phyloP scores from a whole-genome alignment of 1,140 invertebrate species.

The Notospermus geniculatus region DNA sequence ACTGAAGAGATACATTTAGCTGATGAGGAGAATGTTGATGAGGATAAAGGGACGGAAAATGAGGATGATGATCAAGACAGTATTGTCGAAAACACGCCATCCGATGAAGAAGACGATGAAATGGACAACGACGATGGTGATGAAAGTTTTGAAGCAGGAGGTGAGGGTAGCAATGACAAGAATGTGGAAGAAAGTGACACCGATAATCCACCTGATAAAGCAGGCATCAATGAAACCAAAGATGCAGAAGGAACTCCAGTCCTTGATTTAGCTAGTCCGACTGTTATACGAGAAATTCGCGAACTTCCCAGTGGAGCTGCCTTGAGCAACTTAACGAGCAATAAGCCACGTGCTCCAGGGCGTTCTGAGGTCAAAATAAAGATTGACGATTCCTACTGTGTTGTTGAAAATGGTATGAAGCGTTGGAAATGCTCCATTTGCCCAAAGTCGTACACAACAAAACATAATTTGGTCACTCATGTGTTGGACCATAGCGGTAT shows the following conservation, averaged over 20 bases:
- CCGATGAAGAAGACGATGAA: conserved; percentile 16
- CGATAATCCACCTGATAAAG: background rate
- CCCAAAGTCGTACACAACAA: conserved; percentile 51
- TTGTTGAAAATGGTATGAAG: conserved; percentile 40
- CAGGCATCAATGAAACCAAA: background rate
- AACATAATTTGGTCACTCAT: conserved; percentile 53
- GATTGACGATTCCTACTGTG: conserved; percentile 44
- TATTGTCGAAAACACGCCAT: too few species aligned
- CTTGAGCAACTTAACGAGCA: background rate
- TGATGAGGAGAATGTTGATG: too few species aligned
- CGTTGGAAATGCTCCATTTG: conserved; percentile 50
- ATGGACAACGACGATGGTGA: conserved; percentile 18
- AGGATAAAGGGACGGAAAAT: too few species aligned
- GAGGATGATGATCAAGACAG: conserved; percentile 16
- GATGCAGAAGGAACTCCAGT: background rate
- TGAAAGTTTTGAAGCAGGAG: background rate
- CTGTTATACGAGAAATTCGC: background rate
- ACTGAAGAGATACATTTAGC: too few species aligned
- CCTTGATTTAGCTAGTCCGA: conserved; percentile 3
- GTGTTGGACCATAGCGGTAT: conserved; percentile 50
- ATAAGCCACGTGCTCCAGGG: background rate
- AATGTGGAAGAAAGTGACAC: background rate
- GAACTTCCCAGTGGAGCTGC: background rate
- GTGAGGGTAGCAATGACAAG: background rate
- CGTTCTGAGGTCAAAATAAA: conserved; percentile 31